Base-by-base conservation (phyloP, 2,797 vertebrate genomes). In the Xyrichtys novacula region DNA sequence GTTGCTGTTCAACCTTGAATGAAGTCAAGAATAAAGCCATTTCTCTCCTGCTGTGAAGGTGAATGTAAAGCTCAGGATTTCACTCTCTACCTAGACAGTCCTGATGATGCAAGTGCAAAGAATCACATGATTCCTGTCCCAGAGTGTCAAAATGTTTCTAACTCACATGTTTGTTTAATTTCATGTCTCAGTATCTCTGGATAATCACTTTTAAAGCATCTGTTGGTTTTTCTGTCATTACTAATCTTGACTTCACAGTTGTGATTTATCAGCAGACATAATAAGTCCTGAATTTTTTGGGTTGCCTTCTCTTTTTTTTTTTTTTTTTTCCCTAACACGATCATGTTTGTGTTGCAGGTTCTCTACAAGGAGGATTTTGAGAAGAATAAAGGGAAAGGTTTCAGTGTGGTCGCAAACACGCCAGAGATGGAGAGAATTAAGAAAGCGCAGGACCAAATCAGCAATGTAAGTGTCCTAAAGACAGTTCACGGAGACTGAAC, bases 361-460 rank as follows among this genome's bases (percentile, higher is more conserved):
- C 94, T 91, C 86, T 99, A 99, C 94, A 98, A 95, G 95, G 96
- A 98, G 89, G 97, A 98, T 26, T 99, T 98, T 77, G 97, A 99
- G 93, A 99, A 98, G 95, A 98, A 93, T 91, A 99, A 96, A 91
- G 98, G 97, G 11, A 98, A 96, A 76, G 95, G 95, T 4, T 98
- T 96, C 93, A 97, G 95, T 4, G 96, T 95, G 83, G 96, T 98
- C 79, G 92, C 96, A 0, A 96, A 98, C 88, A 98, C 97, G 20
- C 98, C 97, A 0, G 98, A 99, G 86, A 61, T 98, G 87, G 95
- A 97, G 93, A 95, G 98, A 92, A 96, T 98, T 90, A 98, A 95
- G 91, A 98, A 97, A 91, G 96, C 96, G 29, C 98, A 99, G 94
- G 95, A 96, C 73, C 95, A 97, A 85, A 96, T 99, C 95, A 99